Base-by-base conservation (phyloP, 1,140 invertebrate genomes). In the Heliconius congener region DNA sequence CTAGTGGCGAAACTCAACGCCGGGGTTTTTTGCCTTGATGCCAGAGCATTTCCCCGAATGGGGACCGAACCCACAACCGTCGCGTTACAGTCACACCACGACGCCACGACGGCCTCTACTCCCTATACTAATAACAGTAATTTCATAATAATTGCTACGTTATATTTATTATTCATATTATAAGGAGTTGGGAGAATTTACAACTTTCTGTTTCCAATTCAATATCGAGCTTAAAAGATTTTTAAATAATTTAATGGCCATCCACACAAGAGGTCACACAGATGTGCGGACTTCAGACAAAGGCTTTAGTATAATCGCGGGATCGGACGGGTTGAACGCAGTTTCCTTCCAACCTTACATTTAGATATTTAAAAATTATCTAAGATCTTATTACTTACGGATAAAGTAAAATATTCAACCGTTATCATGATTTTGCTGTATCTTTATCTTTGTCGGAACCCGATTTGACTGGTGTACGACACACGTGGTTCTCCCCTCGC, bases 211-310 rank as follows among this genome's bases (percentile, higher is more conserved):
- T 30, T 66, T 13, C 3, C 23, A 66, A 66, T 30, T 66, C 11
- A 66, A 66, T 66, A 66, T 66, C 9, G 3, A 27, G 80, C 78
- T 74, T 75, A 16, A 79, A 77, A 76, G 72, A 81, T 76, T 81
- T 80, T 34, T 81, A 76, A 79, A 84, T 82, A 82, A 86, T 89
- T 88, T 83, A 91, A 89, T 46, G 42, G 13, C 42, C 89, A 86
- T 87, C 83, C 84, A 90, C 90, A 88, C 86, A 90, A 76, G 86
- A 90, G 91, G 91, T 91, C 90, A 93, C 86, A 91, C 90, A 93
- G 87, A 93, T 90, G 91, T 86, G 87, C 83, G 86, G 85, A 84
- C 83, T 84, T 87, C 86, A 91, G 83, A 91, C 88, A 90, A 91
- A 91, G 88, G 87, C 80, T 80, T 85, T 71, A 70, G 57, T 86